These are phyloP conservation scores for Gyps fulvus DNA, from an alignment of 2,113 vertebrate species.

Conservation along the genomic window DNA sequence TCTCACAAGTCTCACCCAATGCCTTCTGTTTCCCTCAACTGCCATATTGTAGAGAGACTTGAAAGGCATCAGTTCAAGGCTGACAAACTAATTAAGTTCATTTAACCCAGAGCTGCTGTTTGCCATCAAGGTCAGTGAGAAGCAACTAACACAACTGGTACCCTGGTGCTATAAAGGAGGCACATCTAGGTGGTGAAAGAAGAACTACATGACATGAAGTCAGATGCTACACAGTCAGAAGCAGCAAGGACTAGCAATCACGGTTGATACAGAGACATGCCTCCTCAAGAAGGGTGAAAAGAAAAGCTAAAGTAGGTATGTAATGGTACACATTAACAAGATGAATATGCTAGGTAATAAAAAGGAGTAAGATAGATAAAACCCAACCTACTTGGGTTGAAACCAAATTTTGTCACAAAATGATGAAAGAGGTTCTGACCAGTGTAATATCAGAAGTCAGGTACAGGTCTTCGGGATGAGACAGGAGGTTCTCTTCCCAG, in stretches of 20 bases:
- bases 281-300: not conserved
- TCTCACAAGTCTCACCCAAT: not conserved
- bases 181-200: not conserved
- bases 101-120: not conserved
- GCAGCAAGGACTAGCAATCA: not conserved
- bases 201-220: not conserved
- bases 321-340: not conserved
- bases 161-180: not conserved
- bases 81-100: not conserved
- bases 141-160: not conserved
- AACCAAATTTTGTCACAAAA: not conserved
- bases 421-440: not conserved
- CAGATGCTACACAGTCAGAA: not conserved
- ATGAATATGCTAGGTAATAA: not conserved
- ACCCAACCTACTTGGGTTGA: not conserved
- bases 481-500: not conserved
- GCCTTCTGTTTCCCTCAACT: not conserved
- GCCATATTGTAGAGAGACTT: not conserved
- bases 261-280: not conserved
- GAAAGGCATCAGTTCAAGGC: not conserved
- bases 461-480: not conserved
- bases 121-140: not conserved
- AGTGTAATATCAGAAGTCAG: not conserved
- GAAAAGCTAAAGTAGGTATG: not conserved
- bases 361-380: not conserved